Percentiles rank a stretch among this genome's conserved stretches.
phyloP scores from a whole-genome alignment of 2,797 vertebrate species.

The Lutjanus campechanus region DNA sequence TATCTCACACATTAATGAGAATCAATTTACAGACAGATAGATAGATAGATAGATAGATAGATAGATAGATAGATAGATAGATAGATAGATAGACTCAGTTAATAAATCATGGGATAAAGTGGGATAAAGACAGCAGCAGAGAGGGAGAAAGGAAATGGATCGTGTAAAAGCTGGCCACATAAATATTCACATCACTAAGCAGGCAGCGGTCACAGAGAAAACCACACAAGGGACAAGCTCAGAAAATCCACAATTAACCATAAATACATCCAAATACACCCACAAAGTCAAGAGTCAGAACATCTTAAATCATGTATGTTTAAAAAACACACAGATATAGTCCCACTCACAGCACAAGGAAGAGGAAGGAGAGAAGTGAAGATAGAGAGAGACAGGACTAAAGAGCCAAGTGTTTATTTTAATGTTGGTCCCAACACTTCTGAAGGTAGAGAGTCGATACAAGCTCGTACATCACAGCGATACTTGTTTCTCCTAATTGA shows the following conservation, averaged over 20 bases:
- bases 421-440: background rate
- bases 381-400: background rate
- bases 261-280: slow-evolving; percentile 51
- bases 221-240: slow-evolving; percentile 20
- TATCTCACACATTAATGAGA: background rate
- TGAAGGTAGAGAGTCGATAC: background rate
- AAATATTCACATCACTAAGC: slow-evolving; percentile 54
- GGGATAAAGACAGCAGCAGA: slow-evolving; percentile 1
- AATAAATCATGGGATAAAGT: background rate
- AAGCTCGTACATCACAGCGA: slow-evolving; percentile 1
- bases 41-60: background rate
- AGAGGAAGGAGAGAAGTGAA: background rate
- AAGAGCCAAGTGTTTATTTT: background rate
- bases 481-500: background rate
- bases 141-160: slow-evolving; percentile 9
- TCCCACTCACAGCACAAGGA: slow-evolving; percentile 2
- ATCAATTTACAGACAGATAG: background rate
- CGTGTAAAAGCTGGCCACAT: slow-evolving; percentile 36
- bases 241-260: slow-evolving; percentile 57
- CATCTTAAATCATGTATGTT: background rate
- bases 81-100: slow-evolving; percentile 7
- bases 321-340: slow-evolving; percentile 35
- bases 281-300: slow-evolving; percentile 42
- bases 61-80: slow-evolving; percentile 11
- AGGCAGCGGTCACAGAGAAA: slow-evolving; percentile 41